Conservation (phyloP, 2,113 vertebrate species). For the Scomber scombrus region DNA sequence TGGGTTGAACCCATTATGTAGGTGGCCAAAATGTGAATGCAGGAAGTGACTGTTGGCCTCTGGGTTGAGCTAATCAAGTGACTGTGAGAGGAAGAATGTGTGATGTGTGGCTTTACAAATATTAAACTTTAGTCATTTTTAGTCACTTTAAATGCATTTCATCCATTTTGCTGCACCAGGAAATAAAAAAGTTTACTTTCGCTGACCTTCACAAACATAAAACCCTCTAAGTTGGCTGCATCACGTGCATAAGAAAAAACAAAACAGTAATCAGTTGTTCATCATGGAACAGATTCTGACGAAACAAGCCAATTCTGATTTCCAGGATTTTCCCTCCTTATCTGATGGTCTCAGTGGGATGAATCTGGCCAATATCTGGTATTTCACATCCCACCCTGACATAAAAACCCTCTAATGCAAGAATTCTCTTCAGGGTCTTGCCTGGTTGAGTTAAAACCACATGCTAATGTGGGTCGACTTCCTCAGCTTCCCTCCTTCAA, state of each 20-base stretch:
- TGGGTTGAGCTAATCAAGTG: neutral
- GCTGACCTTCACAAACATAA: neutral
- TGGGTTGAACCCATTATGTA: conserved; percentile 1
- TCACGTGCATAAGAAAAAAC: neutral
- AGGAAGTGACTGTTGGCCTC: conserved; percentile 1
- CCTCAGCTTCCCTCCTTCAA: conserved; percentile 27
- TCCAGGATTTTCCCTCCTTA: neutral
- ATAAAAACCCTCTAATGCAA: neutral
- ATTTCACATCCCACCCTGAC: conserved; percentile 23
- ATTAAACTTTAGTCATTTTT: neutral
- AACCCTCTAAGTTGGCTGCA: neutral
- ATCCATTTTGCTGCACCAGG: neutral
- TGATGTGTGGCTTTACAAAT: neutral
- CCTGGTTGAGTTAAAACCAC: conserved; percentile 27
- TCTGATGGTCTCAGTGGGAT: conserved; percentile 5
- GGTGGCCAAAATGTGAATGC: neutral
- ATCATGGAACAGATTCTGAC: neutral
- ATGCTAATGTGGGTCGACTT: conserved; percentile 53
- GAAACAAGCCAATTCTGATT: neutral
- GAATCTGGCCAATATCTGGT: conserved; percentile 5
- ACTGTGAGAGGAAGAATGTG: neutral
- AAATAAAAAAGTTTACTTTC: neutral
- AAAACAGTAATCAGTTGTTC: neutral
- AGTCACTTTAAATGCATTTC: neutral
- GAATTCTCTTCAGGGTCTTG: conserved; percentile 11